Conservation (phyloP, 2,888 invertebrate species). For the Odiellus spinosus region DNA sequence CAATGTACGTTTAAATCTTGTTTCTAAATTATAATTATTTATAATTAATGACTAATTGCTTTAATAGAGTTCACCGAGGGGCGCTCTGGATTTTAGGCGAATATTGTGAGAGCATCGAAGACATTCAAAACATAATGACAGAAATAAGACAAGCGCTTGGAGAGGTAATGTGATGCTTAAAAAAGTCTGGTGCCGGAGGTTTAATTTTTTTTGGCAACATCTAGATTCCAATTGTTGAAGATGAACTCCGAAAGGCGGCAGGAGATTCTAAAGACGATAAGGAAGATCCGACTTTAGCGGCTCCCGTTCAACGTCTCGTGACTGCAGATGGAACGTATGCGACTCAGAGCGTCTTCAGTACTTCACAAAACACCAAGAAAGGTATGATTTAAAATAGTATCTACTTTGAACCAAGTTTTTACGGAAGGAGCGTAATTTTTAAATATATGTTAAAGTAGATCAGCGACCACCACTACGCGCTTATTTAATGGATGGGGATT, state of each 20-base stretch:
- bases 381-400: no score
- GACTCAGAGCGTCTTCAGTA: constrained; percentile 88
- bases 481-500: constrained; percentile 84
- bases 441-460: constrained; percentile 12
- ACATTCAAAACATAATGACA: constrained; percentile 62
- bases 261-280: constrained; percentile 47
- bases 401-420: no score
- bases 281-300: constrained; percentile 22
- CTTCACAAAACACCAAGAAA: constrained; percentile 27
- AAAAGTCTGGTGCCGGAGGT: background rate
- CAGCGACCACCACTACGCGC: constrained; percentile 63
- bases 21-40: constrained; percentile 4
- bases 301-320: constrained; percentile 49
- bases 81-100: constrained; percentile 97
- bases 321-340: constrained; percentile 99
- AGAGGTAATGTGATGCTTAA: no score
- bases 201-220: constrained; percentile 2
- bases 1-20: constrained; percentile 45
- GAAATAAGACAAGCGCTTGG: constrained; percentile 58
- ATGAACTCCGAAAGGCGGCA: constrained; percentile 48
- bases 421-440: no score
- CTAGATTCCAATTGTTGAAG: constrained; percentile 44
- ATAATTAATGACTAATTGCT: no score
- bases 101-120: constrained; percentile 61
- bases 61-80: constrained; percentile 67